Base-by-base conservation (phyloP, 1,140 invertebrate species). In the Trichonephila clavata region DNA sequence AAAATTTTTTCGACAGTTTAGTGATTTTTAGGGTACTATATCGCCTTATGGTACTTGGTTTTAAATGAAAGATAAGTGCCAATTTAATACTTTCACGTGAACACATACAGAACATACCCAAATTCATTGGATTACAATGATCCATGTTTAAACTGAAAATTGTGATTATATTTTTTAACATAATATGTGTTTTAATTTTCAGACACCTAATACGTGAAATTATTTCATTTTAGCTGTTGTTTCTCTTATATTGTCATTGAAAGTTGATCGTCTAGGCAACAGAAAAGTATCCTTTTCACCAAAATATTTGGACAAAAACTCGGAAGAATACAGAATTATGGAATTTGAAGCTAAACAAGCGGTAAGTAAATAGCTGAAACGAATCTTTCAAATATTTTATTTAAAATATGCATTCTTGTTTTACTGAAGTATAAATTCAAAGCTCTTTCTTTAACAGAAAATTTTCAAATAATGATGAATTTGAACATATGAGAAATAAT, bases 321-420 rank as follows among this genome's bases (percentile, higher is more conserved):
- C 98, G 6, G 98, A 98, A 71, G 97, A 97, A 3, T 98, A 98
- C 95, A 97, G 98, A 68, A 97, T 98, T 86, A 95, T 99, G 4
- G 97, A 97, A 95, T 98, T 97, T 95, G 98, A 99, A 96, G 97
- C 98, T 0, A 97, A 97, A 27, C 96, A 97, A 96, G 98, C 98
- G 86, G 98, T 98, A 96, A 97, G 91, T 86, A 8, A 32, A 77
- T 8, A 32, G 27, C 20, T 18, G 27, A 77, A 77, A 77, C n/a
- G 24, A 27, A 16, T 24, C 18, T 27, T 77, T 77, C 10, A 77
- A 77, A 16, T 39, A 39, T 39, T 39, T 77, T 32, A 18, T 32
- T 16, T 77, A 6, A 27, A 32, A 77, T 77, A 39, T 32, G 39
- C 6, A 5, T 77, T 27, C 27, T 77, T 24, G 7, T 21, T 77